A percentile compares a stretch with the other conserved stretches of the same genome.
phyloP scores from a whole-genome alignment of 1,140 invertebrate species.

The Aporrectodea caliginosa region DNA sequence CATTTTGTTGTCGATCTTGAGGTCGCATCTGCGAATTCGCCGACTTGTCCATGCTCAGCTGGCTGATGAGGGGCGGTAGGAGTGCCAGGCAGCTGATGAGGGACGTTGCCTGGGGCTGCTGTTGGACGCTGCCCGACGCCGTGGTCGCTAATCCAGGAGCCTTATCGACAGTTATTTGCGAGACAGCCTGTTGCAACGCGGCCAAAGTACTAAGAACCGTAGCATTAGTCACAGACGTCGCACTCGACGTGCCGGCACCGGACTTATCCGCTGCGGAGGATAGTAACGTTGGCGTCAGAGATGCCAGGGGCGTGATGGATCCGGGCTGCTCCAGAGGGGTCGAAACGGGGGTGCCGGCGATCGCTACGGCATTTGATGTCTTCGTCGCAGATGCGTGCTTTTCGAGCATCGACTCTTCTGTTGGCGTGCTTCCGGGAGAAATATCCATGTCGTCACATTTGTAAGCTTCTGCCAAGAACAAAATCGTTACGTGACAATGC shows the following conservation, averaged over 20 bases:
- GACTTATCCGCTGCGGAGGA: neutral
- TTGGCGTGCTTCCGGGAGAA: conserved; percentile 76
- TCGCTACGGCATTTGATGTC: conserved; percentile 21
- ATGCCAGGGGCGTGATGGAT: neutral
- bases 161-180: neutral
- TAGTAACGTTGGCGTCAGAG: neutral
- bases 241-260: neutral
- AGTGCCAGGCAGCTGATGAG: conserved; percentile 46
- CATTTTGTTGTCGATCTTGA: conserved; percentile 7
- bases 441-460: conserved; percentile 75
- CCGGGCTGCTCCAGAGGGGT: conserved; percentile 15
- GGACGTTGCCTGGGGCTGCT: neutral
- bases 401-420: conserved; percentile 41
- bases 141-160: neutral
- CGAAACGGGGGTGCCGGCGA: conserved; percentile 31
- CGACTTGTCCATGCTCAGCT: conserved; percentile 54
- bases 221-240: neutral
- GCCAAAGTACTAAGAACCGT: conserved; percentile 14
- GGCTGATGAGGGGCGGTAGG: conserved; percentile 58
- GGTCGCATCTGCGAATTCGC: neutral
- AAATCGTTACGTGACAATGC: too few species aligned
- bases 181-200: conserved; percentile 17
- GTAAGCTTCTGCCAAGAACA: conserved; percentile 49
- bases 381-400: conserved; percentile 50
- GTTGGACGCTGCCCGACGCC: neutral